Base-by-base conservation (phyloP, 2,797 vertebrate species). In the Geotrypetes seraphini region DNA sequence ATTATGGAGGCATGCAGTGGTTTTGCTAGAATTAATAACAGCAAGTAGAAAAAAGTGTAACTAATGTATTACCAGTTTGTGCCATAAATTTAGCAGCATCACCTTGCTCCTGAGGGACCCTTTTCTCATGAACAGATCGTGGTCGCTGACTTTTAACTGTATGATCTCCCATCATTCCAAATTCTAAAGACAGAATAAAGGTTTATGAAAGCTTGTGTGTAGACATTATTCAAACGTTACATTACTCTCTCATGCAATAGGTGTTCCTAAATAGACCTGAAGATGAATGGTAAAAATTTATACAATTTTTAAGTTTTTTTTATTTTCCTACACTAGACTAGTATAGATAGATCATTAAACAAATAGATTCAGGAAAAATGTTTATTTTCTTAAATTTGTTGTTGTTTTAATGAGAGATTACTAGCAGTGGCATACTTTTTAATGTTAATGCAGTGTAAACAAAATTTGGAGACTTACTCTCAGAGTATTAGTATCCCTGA, bases 141-240 rank as follows among this genome's bases (percentile, higher is more conserved):
- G 96, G 94, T 86, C 94, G 96, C 92, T 99, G 96, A 94, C 94
- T 99, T 99, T 99, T 99, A 93, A 99, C 92, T 86, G 96, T 99
- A 92, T 96, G 92, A 90, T 99, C 92, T 91, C 92, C 94, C 88
- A 99, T 99, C 96, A 99, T 96, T 97, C 94, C 96, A 97, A 96
- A 99, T 96, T 99, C 96, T 99, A 96, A 93, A 94, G 93, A 97
- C 91, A 99, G 88, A 99, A 96, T 97, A 99, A 89, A 99, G 94
- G 90, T 95, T 94, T 82, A 95, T 96, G 88, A 97, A 95, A 94
- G 87, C 92, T 95, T 68, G 75, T 78, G 82, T 76, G 82, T 69
- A 84, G 75, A 85, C 82, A 85, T 82, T 83, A 82, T 63, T 81
- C 62, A 83, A 65, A 79, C 70, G 60, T 75, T 57, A 84, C 71